Evolutionary conservation across 2,888 invertebrate genomes (phyloP), one percentile per base, ranked within the genome.

Genomic region (Tetragonisca angustula): DNA sequence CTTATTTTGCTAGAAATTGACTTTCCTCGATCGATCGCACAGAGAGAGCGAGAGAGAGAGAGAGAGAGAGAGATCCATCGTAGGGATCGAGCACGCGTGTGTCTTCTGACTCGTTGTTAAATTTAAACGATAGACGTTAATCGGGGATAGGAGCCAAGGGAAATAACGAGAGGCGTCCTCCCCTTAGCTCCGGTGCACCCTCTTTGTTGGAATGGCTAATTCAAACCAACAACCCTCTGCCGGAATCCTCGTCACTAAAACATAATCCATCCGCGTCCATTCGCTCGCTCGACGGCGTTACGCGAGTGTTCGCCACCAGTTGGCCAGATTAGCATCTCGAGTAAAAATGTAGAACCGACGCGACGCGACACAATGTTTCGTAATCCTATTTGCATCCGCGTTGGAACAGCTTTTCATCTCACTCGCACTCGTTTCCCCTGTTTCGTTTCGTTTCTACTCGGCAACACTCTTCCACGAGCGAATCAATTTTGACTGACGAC

Each of bases 91-190:
- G 32, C 4, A 4, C 43, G 43, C 9, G 43, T 43, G 43, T 43
- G 43, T 9, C 43, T 43, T 1, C 43, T 56, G 54, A 72, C 70
- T 59, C 54, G 76, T 49, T 64, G 64, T 81, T 76, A 84, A 87
- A 81, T 88, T 83, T 84, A 78, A 89, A 89, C 81, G 88, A 87
- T 86, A 87, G 83, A 87, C 84, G 82, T 87, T 88, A 85, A 88
- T 87, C 87, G 83, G 70, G 70, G 61, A 84, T 83, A 75, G 72
- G 82, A 54, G 43, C 76, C 79, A 62, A 59, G 87, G 81, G 87
- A 87, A 82, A 84, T 70, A 65, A 72, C 75, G 78, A 79, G 85
- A 84, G 81, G 74, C 79, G 59, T 73, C 52, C 43, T n/a, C 71
- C 71, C 83, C 72, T 67, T 52, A 65, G 62, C 62, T 62, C 68